A percentile compares a stretch with the other conserved stretches of the same genome.
These are phyloP conservation scores for Pantherophis guttatus DNA, from an alignment of 2,113 vertebrate genomes.

Conservation along the genomic window DNA sequence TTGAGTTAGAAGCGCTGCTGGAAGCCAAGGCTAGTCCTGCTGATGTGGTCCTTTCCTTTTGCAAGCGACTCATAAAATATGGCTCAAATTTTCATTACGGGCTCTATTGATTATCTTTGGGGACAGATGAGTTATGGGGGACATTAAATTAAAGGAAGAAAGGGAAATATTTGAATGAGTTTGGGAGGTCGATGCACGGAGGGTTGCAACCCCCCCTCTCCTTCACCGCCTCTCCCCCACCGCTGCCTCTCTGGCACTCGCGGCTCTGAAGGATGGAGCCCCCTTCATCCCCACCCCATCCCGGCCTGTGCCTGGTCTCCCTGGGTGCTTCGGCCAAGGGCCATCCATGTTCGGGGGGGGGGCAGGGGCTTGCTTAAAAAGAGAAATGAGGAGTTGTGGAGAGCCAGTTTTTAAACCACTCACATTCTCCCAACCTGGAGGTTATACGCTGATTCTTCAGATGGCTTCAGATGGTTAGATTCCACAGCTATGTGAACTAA, in stretches of 20 bases:
- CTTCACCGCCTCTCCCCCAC: no score
- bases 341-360: not conserved
- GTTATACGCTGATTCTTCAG: not conserved
- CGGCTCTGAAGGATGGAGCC: not conserved
- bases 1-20: slow-evolving; percentile 51
- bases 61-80: slow-evolving; percentile 94
- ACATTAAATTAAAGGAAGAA: slow-evolving; percentile 95
- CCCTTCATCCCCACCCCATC: no score
- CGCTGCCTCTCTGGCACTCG: not conserved
- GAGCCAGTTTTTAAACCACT: not conserved
- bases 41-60: slow-evolving; percentile 90
- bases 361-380: not conserved
- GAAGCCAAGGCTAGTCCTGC: slow-evolving; percentile 84
- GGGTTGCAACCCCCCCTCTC: slow-evolving; percentile 68
- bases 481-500: not conserved
- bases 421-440: not conserved
- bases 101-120: slow-evolving; percentile 99
- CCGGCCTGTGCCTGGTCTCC: not conserved
- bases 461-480: not conserved
- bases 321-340: accelerated
- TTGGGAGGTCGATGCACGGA: slow-evolving; percentile 87
- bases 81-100: slow-evolving; percentile 99
- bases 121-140: slow-evolving; percentile 96
- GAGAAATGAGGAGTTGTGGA: not conserved
- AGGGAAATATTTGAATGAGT: slow-evolving; percentile 99